Evolutionary conservation across 2,888 invertebrate genomes (phyloP).

Genomic region (Polymixis lichenea): DNA sequence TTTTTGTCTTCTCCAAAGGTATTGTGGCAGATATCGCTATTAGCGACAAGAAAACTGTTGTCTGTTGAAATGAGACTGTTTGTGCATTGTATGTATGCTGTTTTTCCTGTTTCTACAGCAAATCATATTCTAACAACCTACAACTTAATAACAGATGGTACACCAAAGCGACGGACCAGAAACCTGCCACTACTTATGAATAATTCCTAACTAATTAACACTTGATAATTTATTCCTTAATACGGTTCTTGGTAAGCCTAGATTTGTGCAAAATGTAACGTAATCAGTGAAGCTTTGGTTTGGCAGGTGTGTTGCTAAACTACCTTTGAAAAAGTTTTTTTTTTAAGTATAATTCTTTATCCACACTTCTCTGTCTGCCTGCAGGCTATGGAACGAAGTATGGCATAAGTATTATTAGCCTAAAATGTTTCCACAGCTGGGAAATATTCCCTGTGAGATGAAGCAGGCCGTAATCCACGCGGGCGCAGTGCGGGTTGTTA

Average conservation of each 20-base stretch:
- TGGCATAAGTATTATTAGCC: no score
- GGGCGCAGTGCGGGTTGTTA: no score
- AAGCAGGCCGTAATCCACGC: no score
- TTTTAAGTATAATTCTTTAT: no score
- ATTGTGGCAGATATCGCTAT: background rate
- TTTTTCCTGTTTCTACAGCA: background rate
- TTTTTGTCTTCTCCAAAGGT: background rate
- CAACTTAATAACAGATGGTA: slow-evolving; percentile 15
- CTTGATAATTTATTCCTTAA: slow-evolving; percentile 25
- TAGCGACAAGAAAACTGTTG: background rate
- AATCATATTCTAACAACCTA: background rate
- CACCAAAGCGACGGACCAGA: background rate
- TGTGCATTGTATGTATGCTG: background rate
- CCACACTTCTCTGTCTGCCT: no score
- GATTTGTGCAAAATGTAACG: background rate
- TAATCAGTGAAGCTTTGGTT: background rate
- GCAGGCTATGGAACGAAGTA: no score
- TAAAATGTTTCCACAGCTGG: no score
- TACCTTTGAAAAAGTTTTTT: no score
- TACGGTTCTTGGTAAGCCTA: background rate
- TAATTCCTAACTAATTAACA: slow-evolving; percentile 39
- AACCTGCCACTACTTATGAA: slow-evolving; percentile 15
- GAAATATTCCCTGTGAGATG: no score
- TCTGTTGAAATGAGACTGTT: background rate
- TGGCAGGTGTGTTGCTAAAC: background rate